Percentiles rank a stretch among this genome's conserved stretches.
phyloP scores from a whole-genome alignment of 2,797 vertebrate genomes.

The Pseudomugil tenellus region DNA sequence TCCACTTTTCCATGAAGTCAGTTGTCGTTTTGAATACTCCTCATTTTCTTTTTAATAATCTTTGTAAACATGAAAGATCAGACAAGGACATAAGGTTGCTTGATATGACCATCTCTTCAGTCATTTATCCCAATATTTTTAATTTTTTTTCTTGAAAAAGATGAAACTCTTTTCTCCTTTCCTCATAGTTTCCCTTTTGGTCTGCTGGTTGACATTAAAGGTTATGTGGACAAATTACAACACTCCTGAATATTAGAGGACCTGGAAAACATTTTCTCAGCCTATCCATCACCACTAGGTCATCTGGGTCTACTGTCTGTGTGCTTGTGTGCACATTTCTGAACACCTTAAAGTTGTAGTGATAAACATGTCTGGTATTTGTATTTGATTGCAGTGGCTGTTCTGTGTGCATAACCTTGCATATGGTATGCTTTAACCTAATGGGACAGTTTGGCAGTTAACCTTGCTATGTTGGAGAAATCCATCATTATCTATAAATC shows the following conservation, averaged over 20 bases:
- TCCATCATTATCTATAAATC: slow-evolving; percentile 55
- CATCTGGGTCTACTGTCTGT: slow-evolving; percentile 23
- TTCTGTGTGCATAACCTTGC: slow-evolving; percentile 62
- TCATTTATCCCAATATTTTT: slow-evolving; percentile 16
- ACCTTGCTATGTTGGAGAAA: slow-evolving; percentile 48
- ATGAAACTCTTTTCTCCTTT: slow-evolving; percentile 34
- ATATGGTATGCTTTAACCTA: slow-evolving; percentile 40
- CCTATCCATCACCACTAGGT: slow-evolving; percentile 67
- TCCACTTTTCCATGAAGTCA: too few species aligned
- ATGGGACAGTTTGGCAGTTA: slow-evolving; percentile 65
- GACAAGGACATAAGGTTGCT: slow-evolving; percentile 26
- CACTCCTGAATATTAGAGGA: slow-evolving; percentile 65
- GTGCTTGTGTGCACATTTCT: slow-evolving; percentile 4
- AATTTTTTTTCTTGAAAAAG: slow-evolving; percentile 31
- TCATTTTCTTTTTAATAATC: slow-evolving; percentile 8
- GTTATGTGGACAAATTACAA: slow-evolving; percentile 72
- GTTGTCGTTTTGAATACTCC: not conserved
- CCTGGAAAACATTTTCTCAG: slow-evolving; percentile 59
- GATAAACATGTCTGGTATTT: slow-evolving; percentile 47
- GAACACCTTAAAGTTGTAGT: slow-evolving; percentile 44
- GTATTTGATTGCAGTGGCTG: slow-evolving; percentile 27
- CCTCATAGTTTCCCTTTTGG: slow-evolving; percentile 7
- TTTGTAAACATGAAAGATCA: slow-evolving; percentile 34
- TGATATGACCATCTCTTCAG: slow-evolving; percentile 38
- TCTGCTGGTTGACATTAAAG: slow-evolving; percentile 65